Base-by-base conservation (phyloP, 2,113 vertebrate species). In the Seriola quinqueradiata region DNA sequence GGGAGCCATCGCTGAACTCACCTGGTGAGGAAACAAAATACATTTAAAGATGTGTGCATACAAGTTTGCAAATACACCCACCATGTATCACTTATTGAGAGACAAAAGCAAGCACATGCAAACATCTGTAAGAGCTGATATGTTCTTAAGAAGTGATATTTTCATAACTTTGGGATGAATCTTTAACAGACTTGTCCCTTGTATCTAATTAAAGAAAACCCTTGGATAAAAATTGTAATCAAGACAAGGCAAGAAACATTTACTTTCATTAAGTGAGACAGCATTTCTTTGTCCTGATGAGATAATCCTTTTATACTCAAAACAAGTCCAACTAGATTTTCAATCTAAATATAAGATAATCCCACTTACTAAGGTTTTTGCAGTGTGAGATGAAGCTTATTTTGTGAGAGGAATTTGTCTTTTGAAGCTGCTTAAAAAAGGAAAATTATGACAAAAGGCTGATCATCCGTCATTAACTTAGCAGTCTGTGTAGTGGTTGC, bases 1-100 rank as follows among this genome's bases (percentile, higher is more conserved):
- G 96, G 60, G 97, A 97, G 65, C 98, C 98, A 67, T 99, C 98
- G 50, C 97, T 99, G 93, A 99, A 99, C 91, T 99, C 98, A n/a
- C 98, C 98, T 99, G 87, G 28, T 28, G 28, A 28, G 28, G 28
- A 28, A 28, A 28, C 28, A 28, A 28, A 28, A 28, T 28, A 28
- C 28, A 28, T 28, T 28, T 28, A 28, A 28, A 28, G 28, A 28
- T 28, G 28, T 28, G 28, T 46, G 8, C 38, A 38, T 38, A 38
- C 40, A 42, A 42, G 9, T 42, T 10, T 38, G 38, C 40, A 42
- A 42, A 42, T 42, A 42, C 40, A 10, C 8, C 40, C 8, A 11
- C 40, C 44, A 42, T 16, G 12, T 57, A 25, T 76, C 46, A 74
- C 54, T n/a, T 34, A 54, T 40, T 38, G 9, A 25, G 4, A 68